Conservation (phyloP, 2,797 vertebrate genomes). For the Setipinna tenuifilis region DNA sequence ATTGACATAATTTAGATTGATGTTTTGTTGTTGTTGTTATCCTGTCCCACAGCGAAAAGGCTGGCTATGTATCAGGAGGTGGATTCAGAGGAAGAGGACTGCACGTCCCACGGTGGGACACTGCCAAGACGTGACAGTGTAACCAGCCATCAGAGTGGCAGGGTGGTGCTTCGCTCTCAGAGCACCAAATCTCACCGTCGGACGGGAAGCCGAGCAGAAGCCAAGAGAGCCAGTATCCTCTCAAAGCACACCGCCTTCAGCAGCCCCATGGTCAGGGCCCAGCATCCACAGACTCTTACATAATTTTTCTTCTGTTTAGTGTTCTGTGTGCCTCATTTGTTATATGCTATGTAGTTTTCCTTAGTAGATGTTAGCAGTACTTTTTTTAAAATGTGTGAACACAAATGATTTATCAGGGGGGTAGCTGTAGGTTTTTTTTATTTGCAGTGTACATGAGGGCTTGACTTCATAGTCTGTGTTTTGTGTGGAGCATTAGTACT, state of each 20-base stretch:
- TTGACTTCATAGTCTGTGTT: no score
- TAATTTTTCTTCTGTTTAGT: neutral
- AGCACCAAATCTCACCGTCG: conserved; percentile 91
- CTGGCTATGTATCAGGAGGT: conserved; percentile 94
- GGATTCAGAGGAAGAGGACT: conserved; percentile 93
- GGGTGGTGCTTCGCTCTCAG: conserved; percentile 83
- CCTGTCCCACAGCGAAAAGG: conserved; percentile 78
- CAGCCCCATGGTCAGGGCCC: conserved; percentile 91
- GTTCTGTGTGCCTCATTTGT: no score
- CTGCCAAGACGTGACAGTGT: conserved; percentile 83
- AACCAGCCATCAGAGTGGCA: conserved; percentile 86
- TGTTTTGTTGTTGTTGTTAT: no score
- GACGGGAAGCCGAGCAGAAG: conserved; percentile 89
- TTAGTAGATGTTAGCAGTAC: no score
- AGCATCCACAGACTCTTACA: neutral
- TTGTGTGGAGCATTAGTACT: no score
- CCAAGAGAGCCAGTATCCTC: conserved; percentile 90
- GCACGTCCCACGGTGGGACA: conserved; percentile 76
- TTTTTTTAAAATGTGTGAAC: no score
- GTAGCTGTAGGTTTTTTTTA: no score
- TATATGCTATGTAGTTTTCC: no score
- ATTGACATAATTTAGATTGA: no score
- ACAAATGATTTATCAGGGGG: no score
- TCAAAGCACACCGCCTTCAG: conserved; percentile 96
- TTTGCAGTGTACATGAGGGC: no score